Percentiles rank a stretch among this genome's conserved stretches.
Conservation (phyloP, 2,113 vertebrate genomes). For the Sinocyclocheilus rhinocerous region DNA sequence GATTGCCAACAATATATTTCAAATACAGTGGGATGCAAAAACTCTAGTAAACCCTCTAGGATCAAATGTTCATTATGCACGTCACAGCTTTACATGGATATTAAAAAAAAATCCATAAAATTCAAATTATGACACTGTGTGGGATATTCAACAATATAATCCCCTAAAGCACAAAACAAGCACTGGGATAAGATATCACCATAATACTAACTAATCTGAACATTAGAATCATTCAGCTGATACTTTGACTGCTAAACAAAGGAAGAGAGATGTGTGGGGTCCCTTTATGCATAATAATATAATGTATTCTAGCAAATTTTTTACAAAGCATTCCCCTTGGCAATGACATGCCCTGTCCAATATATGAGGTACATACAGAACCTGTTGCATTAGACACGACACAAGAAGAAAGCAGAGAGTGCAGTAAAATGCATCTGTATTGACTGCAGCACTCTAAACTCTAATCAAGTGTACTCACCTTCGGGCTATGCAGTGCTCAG, state of each 20-base stretch:
- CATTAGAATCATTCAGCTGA: neutral
- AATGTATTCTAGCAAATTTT: neutral
- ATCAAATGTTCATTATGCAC: neutral
- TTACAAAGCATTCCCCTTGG: neutral
- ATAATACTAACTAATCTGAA: neutral
- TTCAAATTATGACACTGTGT: neutral
- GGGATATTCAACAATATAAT: neutral
- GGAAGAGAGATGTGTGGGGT: neutral
- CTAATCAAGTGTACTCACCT: slow-evolving; percentile 58
- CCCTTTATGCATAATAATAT: neutral
- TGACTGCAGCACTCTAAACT: slow-evolving; percentile 46
- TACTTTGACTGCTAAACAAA: neutral
- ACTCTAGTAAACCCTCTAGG: neutral
- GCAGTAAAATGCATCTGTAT: slow-evolving; percentile 16
- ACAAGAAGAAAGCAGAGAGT: neutral
- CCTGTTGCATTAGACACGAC: slow-evolving; percentile 38
- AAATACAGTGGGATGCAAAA: neutral
- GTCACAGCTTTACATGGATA: neutral
- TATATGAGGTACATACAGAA: neutral
- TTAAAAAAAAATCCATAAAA: neutral
- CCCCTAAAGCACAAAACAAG: neutral
- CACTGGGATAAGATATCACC: neutral
- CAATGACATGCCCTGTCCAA: slow-evolving; percentile 26
- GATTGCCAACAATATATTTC: too few species aligned
- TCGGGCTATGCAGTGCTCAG: slow-evolving; percentile 51